phyloP scores from a whole-genome alignment of 2,113 vertebrate genomes.

The Heterocephalus glaber region DNA sequence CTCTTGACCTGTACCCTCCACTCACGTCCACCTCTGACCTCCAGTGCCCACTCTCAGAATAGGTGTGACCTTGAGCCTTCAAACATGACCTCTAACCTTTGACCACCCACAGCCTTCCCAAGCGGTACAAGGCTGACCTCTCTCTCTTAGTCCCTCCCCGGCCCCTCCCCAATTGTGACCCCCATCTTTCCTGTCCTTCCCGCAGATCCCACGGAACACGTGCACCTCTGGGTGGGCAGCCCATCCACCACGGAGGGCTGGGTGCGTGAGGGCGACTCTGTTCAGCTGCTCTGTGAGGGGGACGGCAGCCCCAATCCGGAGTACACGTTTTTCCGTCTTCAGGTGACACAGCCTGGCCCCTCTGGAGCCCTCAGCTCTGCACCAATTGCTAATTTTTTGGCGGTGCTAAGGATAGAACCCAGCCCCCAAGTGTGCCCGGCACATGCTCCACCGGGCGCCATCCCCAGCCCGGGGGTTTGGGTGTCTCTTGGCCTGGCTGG shows the following conservation, averaged over 20 bases:
- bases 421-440: background rate
- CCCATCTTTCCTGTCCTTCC: background rate
- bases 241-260: slow-evolving; percentile 63
- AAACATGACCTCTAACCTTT: background rate
- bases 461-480: background rate
- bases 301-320: slow-evolving; percentile 90
- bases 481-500: background rate
- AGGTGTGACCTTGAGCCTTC: background rate
- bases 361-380: background rate
- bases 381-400: too few species aligned
- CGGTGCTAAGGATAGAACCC: background rate
- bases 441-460: background rate
- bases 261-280: slow-evolving; percentile 91
- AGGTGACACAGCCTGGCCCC: slow-evolving; percentile 74
- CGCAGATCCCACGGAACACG: slow-evolving; percentile 89
- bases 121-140: background rate
- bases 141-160: background rate
- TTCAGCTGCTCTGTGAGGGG: slow-evolving; percentile 87
- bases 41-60: background rate
- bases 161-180: background rate
- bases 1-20: background rate
- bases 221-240: slow-evolving; percentile 85
- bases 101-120: background rate
- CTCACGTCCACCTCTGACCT: background rate
- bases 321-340: slow-evolving; percentile 84